Conservation (phyloP, 2,888 invertebrate genomes). For the Eurytoma adleriae region DNA sequence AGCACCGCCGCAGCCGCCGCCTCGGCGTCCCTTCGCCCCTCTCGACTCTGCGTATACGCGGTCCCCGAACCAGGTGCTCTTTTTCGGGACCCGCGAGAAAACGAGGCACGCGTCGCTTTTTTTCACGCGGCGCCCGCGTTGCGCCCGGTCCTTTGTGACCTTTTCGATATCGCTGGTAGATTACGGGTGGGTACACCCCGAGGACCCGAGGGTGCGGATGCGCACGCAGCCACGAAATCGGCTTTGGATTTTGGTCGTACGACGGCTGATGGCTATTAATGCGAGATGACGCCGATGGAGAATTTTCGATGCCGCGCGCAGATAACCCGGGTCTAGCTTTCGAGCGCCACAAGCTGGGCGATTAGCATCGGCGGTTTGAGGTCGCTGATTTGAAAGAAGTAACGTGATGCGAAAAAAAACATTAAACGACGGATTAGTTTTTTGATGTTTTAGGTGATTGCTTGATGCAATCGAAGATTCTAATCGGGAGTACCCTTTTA, state of each 20-base stretch:
- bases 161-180: slow-evolving; percentile 45
- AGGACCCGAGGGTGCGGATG: neutral
- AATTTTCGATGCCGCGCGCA: slow-evolving; percentile 11
- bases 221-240: slow-evolving; percentile 17
- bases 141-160: slow-evolving; percentile 22
- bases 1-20: neutral
- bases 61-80: slow-evolving; percentile 36
- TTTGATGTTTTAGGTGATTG: neutral
- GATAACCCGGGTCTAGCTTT: slow-evolving; percentile 15
- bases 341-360: neutral
- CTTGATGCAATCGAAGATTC: too few relatives aligned
- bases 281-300: slow-evolving; percentile 18
- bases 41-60: neutral
- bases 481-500: too few relatives aligned
- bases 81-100: slow-evolving; percentile 7
- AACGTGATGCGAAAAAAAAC: neutral
- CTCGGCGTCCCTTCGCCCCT: too few relatives aligned
- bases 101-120: neutral
- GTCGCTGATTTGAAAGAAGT: neutral
- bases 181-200: neutral
- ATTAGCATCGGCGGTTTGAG: neutral
- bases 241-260: slow-evolving; percentile 19
- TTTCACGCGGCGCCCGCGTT: neutral
- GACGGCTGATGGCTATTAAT: slow-evolving; percentile 27
- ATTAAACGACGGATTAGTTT: neutral